A percentile compares a stretch with the other conserved stretches of the same genome.
Conservation (phyloP, 2,888 invertebrate species). For the Tinea semifulvella region DNA sequence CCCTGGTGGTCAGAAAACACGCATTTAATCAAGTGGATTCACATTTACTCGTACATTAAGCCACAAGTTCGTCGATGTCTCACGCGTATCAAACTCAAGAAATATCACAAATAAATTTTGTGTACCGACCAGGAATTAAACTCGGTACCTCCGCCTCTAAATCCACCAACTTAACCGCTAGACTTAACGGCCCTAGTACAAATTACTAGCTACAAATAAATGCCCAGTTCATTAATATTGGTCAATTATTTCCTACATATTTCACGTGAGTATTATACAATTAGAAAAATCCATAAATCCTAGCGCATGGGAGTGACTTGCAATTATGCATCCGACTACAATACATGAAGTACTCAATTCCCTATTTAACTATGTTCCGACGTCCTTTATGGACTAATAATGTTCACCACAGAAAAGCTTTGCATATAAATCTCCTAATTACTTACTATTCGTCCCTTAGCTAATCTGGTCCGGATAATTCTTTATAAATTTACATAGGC, state of each 20-base stretch:
- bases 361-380: constrained; percentile 47
- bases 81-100: no score
- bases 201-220: no score
- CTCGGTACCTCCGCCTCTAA: no score
- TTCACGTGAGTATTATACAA: constrained; percentile 45
- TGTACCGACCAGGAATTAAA: no score
- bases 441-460: constrained; percentile 45
- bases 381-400: constrained; percentile 55
- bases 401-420: constrained; percentile 58
- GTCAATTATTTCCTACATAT: constrained; percentile 46
- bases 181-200: no score
- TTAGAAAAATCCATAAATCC: constrained; percentile 60
- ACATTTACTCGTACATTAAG: no score
- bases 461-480: constrained; percentile 51
- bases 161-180: no score
- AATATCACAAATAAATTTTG: no score
- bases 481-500: constrained; percentile 44
- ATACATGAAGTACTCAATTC: constrained; percentile 36
- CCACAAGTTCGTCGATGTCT: no score
- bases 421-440: constrained; percentile 67
- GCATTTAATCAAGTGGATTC: no score
- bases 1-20: no score
- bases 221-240: no score
- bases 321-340: constrained; percentile 39
- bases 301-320: constrained; percentile 55